Evolutionary conservation across 2,888 invertebrate species (phyloP).

Genomic region (Drosophila cognata): DNA sequence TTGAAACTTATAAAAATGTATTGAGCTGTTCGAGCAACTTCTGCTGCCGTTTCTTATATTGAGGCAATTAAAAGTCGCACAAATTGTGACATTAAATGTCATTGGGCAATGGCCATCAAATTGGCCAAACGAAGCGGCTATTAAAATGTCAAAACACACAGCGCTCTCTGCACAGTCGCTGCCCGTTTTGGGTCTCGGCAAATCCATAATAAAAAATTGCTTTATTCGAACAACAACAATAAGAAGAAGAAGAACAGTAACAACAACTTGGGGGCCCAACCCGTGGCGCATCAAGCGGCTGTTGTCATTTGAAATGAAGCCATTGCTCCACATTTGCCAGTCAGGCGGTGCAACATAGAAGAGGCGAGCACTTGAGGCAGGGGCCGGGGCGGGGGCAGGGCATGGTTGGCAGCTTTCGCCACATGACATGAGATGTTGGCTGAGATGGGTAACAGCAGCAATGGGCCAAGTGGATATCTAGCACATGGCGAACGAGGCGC

Average conservation of each 20-base stretch:
- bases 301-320: conserved; percentile 77
- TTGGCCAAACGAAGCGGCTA: conserved; percentile 62
- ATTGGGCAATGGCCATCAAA: conserved; percentile 58
- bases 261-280: conserved; percentile 53
- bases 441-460: conserved; percentile 30
- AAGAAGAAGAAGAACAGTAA: neutral
- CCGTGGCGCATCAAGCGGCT: conserved; percentile 70
- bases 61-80: conserved; percentile 57
- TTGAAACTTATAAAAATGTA: neutral
- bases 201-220: conserved; percentile 61
- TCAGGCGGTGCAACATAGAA: conserved; percentile 7
- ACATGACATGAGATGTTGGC: conserved; percentile 57
- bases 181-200: conserved; percentile 61
- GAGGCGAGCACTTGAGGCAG: neutral
- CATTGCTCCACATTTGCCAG: conserved; percentile 69
- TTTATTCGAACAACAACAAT: conserved; percentile 34
- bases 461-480: conserved; percentile 69
- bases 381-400: neutral
- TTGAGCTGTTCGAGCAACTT: neutral
- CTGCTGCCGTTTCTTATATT: conserved; percentile 3
- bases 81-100: conserved; percentile 76
- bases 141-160: conserved; percentile 76
- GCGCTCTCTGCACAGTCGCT: conserved; percentile 35
- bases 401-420: conserved; percentile 55
- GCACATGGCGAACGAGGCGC: conserved; percentile 70